Base-by-base conservation (phyloP, 2,113 vertebrate genomes). In the Ammodytes dubius region DNA sequence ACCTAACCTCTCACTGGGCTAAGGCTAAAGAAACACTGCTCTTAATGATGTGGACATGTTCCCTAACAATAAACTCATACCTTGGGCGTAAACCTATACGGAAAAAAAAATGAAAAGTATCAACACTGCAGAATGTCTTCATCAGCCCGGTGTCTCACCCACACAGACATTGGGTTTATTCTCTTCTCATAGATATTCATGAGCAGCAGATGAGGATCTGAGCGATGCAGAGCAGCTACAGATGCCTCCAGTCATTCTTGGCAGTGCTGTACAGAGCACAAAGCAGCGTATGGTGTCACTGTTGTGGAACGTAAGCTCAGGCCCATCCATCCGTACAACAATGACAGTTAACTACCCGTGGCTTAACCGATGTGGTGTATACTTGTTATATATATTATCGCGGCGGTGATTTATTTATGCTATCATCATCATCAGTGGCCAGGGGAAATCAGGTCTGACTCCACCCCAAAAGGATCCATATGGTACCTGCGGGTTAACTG, bases 331-430 rank as follows among this genome's bases (percentile, higher is more conserved):
- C 87, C 87, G 12, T 70, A 76, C 89, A 80, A 89, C 88, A 87
- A 89, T 91, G 90, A 90, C 88, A 82, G 82, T 91, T 91, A 91
- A 89, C 91, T 91, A 91, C 86, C 86, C 86, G 6, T 87, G 76
- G 80, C 86, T 91, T 87, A 80, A 74, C 50, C 79, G 27, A 53
- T 67, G 83, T 63, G 84, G 66, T 79, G 77, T 77, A 40, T 86
- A 68, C 82, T 84, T 83, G 75, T 90, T 88, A 83, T 88, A 83
- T 88, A 88, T 85, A 87, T 91, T 75, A 88, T 52, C 6, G 6
- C 2, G 58, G 59, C 46, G 82, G 88, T 92, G 81, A 91, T 90
- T 27, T 81, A 59, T 89, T 86, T 82, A 73, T 13, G 65, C 73
- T 45, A 82, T 83, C 82, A 89, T 81, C 82, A 89, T 81, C 27